A percentile compares a stretch with the other conserved stretches of the same genome.
phyloP scores from a whole-genome alignment of 2,113 vertebrate species.

The Colossoma macropomum region DNA sequence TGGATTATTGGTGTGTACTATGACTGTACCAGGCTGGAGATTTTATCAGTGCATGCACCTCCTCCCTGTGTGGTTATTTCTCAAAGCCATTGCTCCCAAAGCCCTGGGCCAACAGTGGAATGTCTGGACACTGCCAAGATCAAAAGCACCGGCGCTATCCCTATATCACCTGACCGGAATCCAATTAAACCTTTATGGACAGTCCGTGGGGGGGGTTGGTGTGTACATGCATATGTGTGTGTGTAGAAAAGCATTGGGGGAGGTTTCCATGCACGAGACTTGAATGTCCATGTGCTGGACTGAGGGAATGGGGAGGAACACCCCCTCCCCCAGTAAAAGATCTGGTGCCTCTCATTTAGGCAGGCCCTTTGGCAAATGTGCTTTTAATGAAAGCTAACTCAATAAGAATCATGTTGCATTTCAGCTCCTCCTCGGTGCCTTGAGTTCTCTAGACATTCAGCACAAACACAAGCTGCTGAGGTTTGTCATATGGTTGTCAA shows the following conservation, averaged over 20 bases:
- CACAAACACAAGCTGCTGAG: constrained; percentile 1
- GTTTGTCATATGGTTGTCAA: not conserved
- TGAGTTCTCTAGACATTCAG: not conserved
- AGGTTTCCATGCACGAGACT: not conserved
- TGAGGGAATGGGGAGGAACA: constrained; percentile 54
- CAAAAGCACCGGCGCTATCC: constrained; percentile 68
- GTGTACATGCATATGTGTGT: constrained; percentile 35
- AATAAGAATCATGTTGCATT: constrained; percentile 37
- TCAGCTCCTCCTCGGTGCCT: not conserved
- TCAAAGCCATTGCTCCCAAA: constrained; percentile 16
- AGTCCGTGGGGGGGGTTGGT: constrained; percentile 61
- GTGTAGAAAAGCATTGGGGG: not conserved
- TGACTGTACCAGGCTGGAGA: constrained; percentile 4
- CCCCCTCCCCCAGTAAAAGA: constrained; percentile 47
- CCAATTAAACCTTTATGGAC: constrained; percentile 77
- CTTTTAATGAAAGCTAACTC: constrained; percentile 43
- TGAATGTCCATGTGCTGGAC: constrained; percentile 21
- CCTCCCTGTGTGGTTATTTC: constrained; percentile 46
- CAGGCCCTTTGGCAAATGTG: constrained; percentile 37
- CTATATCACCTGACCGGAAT: constrained; percentile 78
- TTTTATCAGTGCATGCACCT: constrained; percentile 5
- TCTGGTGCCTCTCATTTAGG: constrained; percentile 32
- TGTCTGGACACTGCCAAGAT: constrained; percentile 67
- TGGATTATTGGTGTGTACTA: not conserved
- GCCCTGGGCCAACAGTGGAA: constrained; percentile 61